Conservation (phyloP, 2,797 vertebrate species). For the Florisuga fusca region DNA sequence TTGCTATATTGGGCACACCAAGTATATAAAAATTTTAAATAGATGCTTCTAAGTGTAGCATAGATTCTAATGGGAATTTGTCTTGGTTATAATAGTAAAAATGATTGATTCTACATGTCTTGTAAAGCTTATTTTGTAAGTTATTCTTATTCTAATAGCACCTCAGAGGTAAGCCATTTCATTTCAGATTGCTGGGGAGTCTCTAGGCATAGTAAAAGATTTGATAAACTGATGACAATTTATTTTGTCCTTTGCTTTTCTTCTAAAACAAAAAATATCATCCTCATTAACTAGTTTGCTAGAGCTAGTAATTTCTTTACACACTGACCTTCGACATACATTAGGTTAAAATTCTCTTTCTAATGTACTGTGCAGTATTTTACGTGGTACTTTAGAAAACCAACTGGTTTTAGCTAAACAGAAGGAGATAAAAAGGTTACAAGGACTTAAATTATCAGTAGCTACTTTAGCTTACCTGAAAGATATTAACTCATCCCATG, state of each 20-base stretch:
- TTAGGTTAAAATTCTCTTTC: neutral
- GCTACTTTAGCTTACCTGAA: neutral
- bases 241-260: conserved; percentile 21
- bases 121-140: conserved; percentile 45
- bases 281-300: neutral
- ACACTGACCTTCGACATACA: neutral
- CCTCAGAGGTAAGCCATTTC: conserved; percentile 39
- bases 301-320: neutral
- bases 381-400: neutral
- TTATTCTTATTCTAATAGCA: conserved; percentile 67
- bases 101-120: conserved; percentile 58
- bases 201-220: conserved; percentile 33
- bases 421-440: neutral
- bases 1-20: neutral
- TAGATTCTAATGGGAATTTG: conserved; percentile 55
- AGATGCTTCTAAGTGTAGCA: conserved; percentile 43
- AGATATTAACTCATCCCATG: neutral
- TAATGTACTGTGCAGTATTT: neutral
- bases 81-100: conserved; percentile 57
- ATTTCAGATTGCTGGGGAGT: conserved; percentile 28
- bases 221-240: conserved; percentile 50
- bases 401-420: neutral
- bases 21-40: conserved; percentile 70
- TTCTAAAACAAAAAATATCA: neutral
- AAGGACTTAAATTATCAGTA: neutral